phyloP scores from a whole-genome alignment of 2,888 invertebrate genomes.

The Aphodius sticticus region DNA sequence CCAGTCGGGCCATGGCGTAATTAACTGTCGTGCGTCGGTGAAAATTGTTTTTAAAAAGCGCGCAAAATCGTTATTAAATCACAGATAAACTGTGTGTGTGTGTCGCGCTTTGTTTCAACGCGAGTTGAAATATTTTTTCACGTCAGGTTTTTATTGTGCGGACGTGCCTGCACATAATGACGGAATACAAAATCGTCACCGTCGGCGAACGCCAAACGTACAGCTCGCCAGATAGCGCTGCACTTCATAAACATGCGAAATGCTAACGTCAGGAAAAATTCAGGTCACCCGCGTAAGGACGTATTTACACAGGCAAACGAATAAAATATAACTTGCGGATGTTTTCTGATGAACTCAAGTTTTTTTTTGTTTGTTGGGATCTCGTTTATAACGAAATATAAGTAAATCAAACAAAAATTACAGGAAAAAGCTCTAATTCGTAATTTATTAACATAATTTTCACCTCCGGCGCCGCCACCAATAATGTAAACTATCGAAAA shows the following conservation, averaged over 20 bases:
- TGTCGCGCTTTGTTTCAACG: background rate
- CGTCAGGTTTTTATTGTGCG: constrained; percentile 12
- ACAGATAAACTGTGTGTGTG: constrained; percentile 5
- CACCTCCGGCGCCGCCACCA: background rate
- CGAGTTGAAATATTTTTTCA: constrained; percentile 15
- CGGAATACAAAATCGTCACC: background rate
- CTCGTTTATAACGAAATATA: no score
- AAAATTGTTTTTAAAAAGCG: constrained; percentile 16
- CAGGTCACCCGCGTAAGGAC: background rate
- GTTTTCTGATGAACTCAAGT: no score
- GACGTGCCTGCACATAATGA: constrained; percentile 21
- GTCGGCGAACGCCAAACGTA: background rate
- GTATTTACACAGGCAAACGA: no score
- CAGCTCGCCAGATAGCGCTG: background rate
- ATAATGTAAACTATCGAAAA: background rate
- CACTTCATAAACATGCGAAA: background rate
- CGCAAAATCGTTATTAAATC: constrained; percentile 18
- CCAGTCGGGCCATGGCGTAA: background rate
- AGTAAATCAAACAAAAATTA: no score
- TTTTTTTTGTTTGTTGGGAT: no score
- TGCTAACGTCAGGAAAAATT: background rate
- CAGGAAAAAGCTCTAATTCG: no score
- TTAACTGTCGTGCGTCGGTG: background rate
- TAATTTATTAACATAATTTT: background rate
- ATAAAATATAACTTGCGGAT: no score